Conservation (phyloP, 1,140 invertebrate genomes). For the Lamellibrachia luymesi region DNA sequence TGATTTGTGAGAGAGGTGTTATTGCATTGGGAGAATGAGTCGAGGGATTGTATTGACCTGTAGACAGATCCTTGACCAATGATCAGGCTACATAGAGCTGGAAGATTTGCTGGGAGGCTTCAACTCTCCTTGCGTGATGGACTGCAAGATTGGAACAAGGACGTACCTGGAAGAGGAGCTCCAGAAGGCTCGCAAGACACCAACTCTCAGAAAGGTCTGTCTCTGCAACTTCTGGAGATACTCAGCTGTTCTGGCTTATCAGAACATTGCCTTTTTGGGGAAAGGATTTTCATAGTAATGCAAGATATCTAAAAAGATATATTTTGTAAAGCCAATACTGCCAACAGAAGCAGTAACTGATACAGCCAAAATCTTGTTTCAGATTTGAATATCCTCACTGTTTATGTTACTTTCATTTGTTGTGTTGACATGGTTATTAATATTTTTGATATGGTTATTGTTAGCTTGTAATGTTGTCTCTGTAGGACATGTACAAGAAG, state of each 20-base stretch:
- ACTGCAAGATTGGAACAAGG: conserved; percentile 91
- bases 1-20: neutral
- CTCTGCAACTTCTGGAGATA: neutral
- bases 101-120: conserved; percentile 91
- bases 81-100: conserved; percentile 75
- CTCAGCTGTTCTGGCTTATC: neutral
- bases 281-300: neutral
- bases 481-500: conserved; percentile 93
- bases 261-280: neutral
- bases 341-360: neutral
- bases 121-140: conserved; percentile 89
- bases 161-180: conserved; percentile 94
- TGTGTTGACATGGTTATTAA: neutral
- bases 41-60: neutral
- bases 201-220: conserved; percentile 78
- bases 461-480: neutral
- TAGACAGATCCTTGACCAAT: neutral
- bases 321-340: neutral
- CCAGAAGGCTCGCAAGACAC: conserved; percentile 90
- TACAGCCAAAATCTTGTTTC: neutral
- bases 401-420: neutral
- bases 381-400: neutral
- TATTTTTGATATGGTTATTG: neutral
- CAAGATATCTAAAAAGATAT: neutral
- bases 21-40: neutral